A percentile compares a stretch with the other conserved stretches of the same genome.
Conservation (phyloP, 2,888 invertebrate genomes). For the Chydorus sphaericus region DNA sequence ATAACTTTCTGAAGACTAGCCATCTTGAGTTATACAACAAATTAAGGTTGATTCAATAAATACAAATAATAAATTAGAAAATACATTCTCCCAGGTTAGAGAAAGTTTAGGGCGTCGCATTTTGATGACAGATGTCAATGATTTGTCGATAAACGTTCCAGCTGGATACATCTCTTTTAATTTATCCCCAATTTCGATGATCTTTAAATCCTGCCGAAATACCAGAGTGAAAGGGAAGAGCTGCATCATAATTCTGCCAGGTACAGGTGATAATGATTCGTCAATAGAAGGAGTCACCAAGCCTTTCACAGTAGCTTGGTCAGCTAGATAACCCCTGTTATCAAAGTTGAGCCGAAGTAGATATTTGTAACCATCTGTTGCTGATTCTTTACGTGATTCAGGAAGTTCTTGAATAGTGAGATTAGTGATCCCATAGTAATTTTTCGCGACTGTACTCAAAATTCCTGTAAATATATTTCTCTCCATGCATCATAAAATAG, state of each 20-base stretch:
- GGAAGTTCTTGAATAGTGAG: conserved; percentile 57
- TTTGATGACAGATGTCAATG: conserved; percentile 44
- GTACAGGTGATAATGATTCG: conserved; percentile 44
- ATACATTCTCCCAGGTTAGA: conserved; percentile 72
- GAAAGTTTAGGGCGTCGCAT: conserved; percentile 64
- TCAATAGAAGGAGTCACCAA: conserved; percentile 11
- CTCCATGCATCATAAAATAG: neutral
- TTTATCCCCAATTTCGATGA: conserved; percentile 49
- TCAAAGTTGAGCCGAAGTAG: conserved; percentile 66
- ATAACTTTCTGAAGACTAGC: conserved; percentile 64
- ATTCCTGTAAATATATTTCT: no score
- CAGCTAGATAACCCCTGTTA: conserved; percentile 58
- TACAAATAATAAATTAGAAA: no score
- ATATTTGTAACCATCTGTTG: conserved; percentile 15
- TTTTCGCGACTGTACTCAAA: conserved; percentile 51
- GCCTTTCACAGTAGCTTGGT: no score
- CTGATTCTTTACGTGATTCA: no score
- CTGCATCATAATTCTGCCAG: conserved; percentile 52
- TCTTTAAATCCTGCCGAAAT: conserved; percentile 54
- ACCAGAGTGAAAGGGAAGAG: conserved; percentile 79
- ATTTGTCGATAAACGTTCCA: neutral
- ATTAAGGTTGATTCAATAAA: no score
- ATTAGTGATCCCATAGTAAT: conserved; percentile 58
- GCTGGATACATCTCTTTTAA: conserved; percentile 4
- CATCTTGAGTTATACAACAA: conserved; percentile 46